A percentile compares a stretch with the other conserved stretches of the same genome.
phyloP scores from a whole-genome alignment of 2,113 vertebrate species.

The Acinonyx jubatus region DNA sequence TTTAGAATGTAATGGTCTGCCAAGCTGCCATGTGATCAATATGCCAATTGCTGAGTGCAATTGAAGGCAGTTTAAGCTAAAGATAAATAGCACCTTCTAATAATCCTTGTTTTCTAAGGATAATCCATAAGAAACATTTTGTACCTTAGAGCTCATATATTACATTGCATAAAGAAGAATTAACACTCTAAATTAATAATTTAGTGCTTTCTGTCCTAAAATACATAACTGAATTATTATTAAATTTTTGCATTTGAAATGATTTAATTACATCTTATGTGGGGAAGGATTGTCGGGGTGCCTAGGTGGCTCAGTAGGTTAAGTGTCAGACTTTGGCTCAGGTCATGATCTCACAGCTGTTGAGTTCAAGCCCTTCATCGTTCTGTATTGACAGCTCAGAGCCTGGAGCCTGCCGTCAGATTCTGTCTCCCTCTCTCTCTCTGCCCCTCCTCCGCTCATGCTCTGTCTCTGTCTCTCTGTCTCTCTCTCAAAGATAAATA shows the following conservation, averaged over 20 bases:
- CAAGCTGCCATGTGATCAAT: neutral
- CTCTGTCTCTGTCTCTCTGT: no score
- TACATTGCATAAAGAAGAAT: neutral
- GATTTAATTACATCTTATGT: neutral
- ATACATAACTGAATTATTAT: neutral
- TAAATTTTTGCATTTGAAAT: neutral
- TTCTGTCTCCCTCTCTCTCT: no score
- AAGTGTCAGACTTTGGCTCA: no score
- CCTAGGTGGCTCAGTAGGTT: no score
- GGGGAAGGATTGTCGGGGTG: no score
- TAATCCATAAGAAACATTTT: neutral
- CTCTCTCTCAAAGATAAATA: no score
- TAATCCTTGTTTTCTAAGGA: neutral
- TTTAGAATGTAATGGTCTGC: neutral
- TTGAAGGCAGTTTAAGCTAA: neutral
- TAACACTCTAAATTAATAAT: neutral
- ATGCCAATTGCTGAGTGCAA: neutral
- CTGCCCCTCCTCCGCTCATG: no score
- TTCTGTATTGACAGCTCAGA: no score
- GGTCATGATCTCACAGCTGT: no score
- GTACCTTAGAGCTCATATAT: neutral
- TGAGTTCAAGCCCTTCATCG: no score
- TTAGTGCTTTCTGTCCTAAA: no score
- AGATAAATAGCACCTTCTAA: neutral
- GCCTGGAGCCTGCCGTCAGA: no score